These are phyloP conservation scores for Pocillopora verrucosa DNA, from an alignment of 64 coral and sea anemone species.

Conservation along the genomic window DNA sequence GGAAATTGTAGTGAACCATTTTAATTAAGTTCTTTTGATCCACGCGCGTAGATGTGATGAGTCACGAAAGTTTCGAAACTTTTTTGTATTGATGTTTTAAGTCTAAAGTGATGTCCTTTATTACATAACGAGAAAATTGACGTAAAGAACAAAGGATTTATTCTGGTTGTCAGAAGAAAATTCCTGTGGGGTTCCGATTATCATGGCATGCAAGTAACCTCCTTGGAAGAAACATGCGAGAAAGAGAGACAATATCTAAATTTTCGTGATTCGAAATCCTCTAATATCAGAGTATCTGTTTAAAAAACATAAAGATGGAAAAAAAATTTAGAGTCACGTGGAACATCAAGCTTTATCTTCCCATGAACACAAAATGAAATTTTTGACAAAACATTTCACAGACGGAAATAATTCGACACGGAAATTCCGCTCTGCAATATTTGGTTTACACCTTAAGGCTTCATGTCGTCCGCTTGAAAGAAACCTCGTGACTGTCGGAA, in stretches of 20 bases:
- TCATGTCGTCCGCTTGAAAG: not conserved
- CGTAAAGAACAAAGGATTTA: not conserved
- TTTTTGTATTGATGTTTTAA: constrained; percentile 1
- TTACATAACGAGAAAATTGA: constrained; percentile 16
- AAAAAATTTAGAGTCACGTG: not conserved
- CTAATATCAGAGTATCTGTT: not conserved
- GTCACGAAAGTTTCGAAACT: constrained; percentile 25
- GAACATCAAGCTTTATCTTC: not conserved
- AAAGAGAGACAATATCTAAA: not conserved
- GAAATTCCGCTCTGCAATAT: constrained; percentile 7
- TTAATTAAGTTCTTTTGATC: constrained; percentile 11
- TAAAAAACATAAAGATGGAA: not conserved
- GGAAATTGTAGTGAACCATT: constrained; percentile 5
- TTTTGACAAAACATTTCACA: not conserved
- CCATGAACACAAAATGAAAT: not conserved
- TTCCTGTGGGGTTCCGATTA: not conserved
- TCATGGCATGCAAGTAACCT: constrained; percentile 5
- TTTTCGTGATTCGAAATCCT: not conserved
- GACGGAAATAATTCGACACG: not conserved
- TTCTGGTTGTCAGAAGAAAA: not conserved
- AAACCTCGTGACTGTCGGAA: not conserved
- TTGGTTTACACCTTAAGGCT: not conserved
- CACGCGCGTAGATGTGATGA: not conserved
- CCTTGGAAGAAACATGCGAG: not conserved
- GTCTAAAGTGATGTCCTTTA: not conserved